Evolutionary conservation across 1,140 invertebrate species (phyloP).

Genomic region (Procambarus clarkii): DNA sequence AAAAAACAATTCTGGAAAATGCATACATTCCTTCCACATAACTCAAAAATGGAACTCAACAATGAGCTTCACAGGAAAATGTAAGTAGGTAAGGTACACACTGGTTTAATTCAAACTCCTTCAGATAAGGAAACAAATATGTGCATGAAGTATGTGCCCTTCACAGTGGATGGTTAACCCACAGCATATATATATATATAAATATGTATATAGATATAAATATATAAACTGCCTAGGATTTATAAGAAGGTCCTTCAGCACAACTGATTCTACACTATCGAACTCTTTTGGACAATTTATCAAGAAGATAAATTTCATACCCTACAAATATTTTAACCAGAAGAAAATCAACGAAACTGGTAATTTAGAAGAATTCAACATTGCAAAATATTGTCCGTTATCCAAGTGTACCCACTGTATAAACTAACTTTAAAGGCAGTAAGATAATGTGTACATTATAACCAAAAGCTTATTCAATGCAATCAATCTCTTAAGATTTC

Average conservation of each 20-base stretch:
- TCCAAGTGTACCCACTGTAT: conserved; percentile 6
- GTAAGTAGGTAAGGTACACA: not conserved
- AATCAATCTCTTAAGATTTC: not conserved
- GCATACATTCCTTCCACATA: conserved; percentile 19
- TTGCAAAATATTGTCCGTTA: conserved; percentile 23
- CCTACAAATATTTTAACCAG: conserved; percentile 1
- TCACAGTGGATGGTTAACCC: conserved; percentile 3
- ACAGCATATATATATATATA: not conserved
- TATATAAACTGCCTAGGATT: not conserved
- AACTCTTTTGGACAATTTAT: conserved; percentile 25
- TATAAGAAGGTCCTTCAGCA: not conserved
- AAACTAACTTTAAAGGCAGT: not conserved
- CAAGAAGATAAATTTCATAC: conserved; percentile 6
- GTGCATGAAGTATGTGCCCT: conserved; percentile 1
- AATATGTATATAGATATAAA: not conserved
- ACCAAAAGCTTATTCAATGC: conserved; percentile 14
- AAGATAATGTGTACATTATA: conserved; percentile 20
- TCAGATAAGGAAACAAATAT: not conserved
- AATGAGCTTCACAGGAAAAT: conserved; percentile 9
- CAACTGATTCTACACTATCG: not conserved
- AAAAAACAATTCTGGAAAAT: not conserved
- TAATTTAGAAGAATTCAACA: conserved; percentile 18
- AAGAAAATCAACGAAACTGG: not conserved
- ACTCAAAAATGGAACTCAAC: conserved; percentile 23
- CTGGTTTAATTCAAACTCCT: not conserved